Evolutionary conservation across 2,888 invertebrate species (phyloP), one percentile per base, ranked within the genome.

Genomic region (Lasioglossum figueresi): DNA sequence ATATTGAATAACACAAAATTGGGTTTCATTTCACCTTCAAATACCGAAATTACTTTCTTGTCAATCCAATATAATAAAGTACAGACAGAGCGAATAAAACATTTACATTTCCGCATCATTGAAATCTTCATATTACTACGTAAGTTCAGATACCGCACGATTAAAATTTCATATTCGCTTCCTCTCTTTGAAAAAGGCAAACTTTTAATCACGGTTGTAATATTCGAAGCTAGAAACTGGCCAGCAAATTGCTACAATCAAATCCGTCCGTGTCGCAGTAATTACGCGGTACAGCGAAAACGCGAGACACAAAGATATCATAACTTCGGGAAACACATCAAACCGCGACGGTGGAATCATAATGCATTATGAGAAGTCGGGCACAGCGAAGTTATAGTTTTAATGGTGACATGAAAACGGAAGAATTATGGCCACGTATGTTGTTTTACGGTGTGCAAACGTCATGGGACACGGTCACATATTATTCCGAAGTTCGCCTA

Each of bases 351-450:
- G 89, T 89, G 84, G 85, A 89, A 93, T 92, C 91, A 91, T 93
- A 92, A 92, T 91, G 90, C 91, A 91, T 93, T 92, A 92, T 88
- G 92, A 90, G 91, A 77, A 83, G 84, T 87, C 87, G 90, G 88
- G 82, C 90, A 82, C 82, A 82, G 86, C 90, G 78, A 88, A 91
- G 91, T 91, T 92, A 90, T 91, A 91, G 90, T 93, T 93, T 94
- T 93, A 94, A 93, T 92, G 92, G 91, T 88, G 89, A 90, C 91
- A 85, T 91, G 92, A 93, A 93, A 93, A 93, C 83, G 82, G 88
- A 86, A 88, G 89, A 87, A 88, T 84, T 83, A 89, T 76, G 81
- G 73, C 59, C 83, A 71, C 77, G 27, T 23, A 66, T 68, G 75
- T 45, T 63, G 80, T 52, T 79, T 63, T 37, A 52, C 4, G 66